Percentiles rank a stretch among this genome's conserved stretches.
Conservation (phyloP, 2,797 vertebrate species). For the Gymnopithys bicolor region DNA sequence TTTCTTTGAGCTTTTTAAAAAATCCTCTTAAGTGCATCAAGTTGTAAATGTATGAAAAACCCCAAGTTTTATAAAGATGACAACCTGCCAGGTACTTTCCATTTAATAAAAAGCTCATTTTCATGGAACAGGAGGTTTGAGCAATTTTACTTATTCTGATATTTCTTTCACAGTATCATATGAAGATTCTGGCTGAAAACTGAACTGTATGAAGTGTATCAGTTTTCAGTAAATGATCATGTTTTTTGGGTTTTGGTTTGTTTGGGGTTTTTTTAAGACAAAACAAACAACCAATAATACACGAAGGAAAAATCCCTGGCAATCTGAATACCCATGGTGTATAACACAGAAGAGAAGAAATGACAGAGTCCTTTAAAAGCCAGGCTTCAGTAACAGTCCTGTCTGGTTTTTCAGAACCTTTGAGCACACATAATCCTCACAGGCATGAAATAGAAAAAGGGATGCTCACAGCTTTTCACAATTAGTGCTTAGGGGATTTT, state of each 20-base stretch:
- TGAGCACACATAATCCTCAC: not conserved
- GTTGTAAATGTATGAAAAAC: not conserved
- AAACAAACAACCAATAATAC: not conserved
- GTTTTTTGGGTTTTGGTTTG: too few species aligned
- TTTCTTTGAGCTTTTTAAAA: not conserved
- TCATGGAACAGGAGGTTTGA: not conserved
- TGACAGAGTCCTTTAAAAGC: not conserved
- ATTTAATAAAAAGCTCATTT: not conserved
- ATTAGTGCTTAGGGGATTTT: rapidly evolving
- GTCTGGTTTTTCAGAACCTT: not conserved
- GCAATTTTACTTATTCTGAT: not conserved
- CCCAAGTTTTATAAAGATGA: not conserved
- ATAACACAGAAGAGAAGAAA: not conserved
- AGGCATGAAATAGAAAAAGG: not conserved
- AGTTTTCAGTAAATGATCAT: not conserved
- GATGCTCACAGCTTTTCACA: not conserved
- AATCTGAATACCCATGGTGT: not conserved
- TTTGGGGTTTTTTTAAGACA: not conserved
- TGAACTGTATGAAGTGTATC: not conserved
- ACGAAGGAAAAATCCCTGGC: not conserved
- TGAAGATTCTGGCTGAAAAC: not conserved
- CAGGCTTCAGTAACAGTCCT: not conserved
- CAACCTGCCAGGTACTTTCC: not conserved
- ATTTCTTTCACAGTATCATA: not conserved
- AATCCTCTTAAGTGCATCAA: not conserved